Base-by-base conservation (phyloP, 2,888 invertebrate genomes). In the Uloborus plumipes region DNA sequence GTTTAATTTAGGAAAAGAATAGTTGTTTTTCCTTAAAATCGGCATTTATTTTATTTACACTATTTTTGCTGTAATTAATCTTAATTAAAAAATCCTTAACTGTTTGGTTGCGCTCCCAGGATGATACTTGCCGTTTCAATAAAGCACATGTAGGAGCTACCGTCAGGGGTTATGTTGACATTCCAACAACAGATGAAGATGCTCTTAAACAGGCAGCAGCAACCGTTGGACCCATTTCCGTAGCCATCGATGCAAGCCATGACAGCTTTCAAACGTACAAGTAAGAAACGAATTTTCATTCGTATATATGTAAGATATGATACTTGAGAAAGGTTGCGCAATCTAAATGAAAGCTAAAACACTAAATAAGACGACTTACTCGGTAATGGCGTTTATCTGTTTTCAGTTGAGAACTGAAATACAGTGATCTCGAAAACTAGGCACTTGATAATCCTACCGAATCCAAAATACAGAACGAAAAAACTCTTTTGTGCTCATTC, bases 111-210 rank as follows among this genome's bases (percentile, higher is more conserved):
- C 53, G n/a, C 26, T 14, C 16, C 47, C 16, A 59, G 11, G 70
- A 26, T 18, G 15, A n/a, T 9, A 15, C 18, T 9, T 81, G 81
- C n/a, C 51, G 59, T 14, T 76, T 72, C 59, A 75, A 69, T 90
- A 90, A 86, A 86, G 92, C 78, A 89, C 88, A 86, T 7, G 64
- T 72, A 9, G 88, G 85, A 18, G 87, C 87, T 11, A 86, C 73
- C 22, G 86, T 85, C 65, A 83, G 73, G 39, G 87, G 88, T 20
- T 88, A 85, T 65, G 86, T 87, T 11, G 88, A 88, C 70, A 81
- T 86, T 67, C 86, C 87, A 16, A 14, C 75, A n/a, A 87, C 86
- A n/a, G 84, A 87, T 70, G 88, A 88, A 75, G 64, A 84, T 11
- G 81, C 85, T 16, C 83, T 88, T 67, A 85, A 84, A 71, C 84